phyloP scores from a whole-genome alignment of 1,140 invertebrate genomes.

The Drosophila gunungcola region DNA sequence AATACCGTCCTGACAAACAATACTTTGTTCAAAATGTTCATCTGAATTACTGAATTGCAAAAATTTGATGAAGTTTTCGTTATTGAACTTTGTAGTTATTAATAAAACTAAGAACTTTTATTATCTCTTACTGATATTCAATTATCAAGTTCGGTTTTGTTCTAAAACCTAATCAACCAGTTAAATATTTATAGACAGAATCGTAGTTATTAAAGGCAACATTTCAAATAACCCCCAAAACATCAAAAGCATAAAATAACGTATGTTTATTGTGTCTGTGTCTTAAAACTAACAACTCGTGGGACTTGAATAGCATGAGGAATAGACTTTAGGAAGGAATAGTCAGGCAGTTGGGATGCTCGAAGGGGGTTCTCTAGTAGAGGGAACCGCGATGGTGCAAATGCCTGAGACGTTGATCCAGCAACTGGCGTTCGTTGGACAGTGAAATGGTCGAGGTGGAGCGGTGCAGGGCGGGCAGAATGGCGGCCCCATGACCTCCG shows the following conservation, averaged over 20 bases:
- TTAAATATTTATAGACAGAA: no score
- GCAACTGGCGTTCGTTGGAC: slow-evolving; percentile 70
- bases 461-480: slow-evolving; percentile 65
- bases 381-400: slow-evolving; percentile 79
- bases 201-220: no score
- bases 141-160: no score
- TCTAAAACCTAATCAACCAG: no score
- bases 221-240: no score
- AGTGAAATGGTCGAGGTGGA: slow-evolving; percentile 68
- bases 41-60: no score
- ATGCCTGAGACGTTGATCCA: slow-evolving; percentile 74
- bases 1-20: no score
- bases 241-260: slow-evolving; percentile 3
- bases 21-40: no score
- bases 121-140: no score
- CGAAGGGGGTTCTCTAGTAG: slow-evolving; percentile 45
- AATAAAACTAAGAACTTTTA: no score
- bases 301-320: slow-evolving; percentile 15
- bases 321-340: slow-evolving; percentile 27
- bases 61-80: no score
- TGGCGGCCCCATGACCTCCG: background rate
- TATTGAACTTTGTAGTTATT: no score
- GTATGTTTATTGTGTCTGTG: slow-evolving; percentile 33
- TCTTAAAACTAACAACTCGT: slow-evolving; percentile 38
- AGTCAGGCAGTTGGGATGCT: slow-evolving; percentile 29